Evolutionary conservation across 2,888 invertebrate species (phyloP).

Genomic region (Philaethria dido): DNA sequence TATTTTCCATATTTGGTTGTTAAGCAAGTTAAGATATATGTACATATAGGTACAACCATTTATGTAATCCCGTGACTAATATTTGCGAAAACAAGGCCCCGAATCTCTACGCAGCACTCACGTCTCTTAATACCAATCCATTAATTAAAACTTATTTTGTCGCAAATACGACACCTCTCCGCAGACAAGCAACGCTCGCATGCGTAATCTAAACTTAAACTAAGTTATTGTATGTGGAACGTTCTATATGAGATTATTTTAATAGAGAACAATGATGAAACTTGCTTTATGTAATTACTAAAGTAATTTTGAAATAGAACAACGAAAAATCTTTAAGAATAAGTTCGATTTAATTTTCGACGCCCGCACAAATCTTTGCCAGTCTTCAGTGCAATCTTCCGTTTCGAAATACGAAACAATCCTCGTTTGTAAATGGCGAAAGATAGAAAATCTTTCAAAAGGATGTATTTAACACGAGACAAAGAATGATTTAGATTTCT

Average conservation of each 20-base stretch:
- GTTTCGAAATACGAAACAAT: slow-evolving; percentile 72
- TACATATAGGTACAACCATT: slow-evolving; percentile 24
- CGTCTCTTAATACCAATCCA: slow-evolving; percentile 80
- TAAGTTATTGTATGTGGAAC: slow-evolving; percentile 46
- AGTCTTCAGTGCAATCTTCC: slow-evolving; percentile 52
- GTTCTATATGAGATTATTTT: slow-evolving; percentile 38
- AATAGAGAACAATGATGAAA: slow-evolving; percentile 30
- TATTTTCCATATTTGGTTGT: slow-evolving; percentile 28
- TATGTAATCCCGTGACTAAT: slow-evolving; percentile 43
- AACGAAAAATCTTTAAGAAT: neutral
- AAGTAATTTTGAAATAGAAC: slow-evolving; percentile 26
- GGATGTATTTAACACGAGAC: slow-evolving; percentile 79
- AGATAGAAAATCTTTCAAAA: slow-evolving; percentile 80
- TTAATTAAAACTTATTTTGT: slow-evolving; percentile 84
- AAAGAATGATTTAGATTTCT: slow-evolving; percentile 80
- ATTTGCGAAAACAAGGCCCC: slow-evolving; percentile 55
- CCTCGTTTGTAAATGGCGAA: slow-evolving; percentile 64
- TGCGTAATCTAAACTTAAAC: slow-evolving; percentile 65
- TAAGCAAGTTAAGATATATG: slow-evolving; percentile 20
- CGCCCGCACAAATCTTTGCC: neutral
- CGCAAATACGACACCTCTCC: slow-evolving; percentile 64
- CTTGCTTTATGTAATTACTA: slow-evolving; percentile 27
- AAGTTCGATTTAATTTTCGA: slow-evolving; percentile 7
- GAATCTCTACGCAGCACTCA: slow-evolving; percentile 59
- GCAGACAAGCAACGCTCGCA: slow-evolving; percentile 62